Base-by-base conservation (phyloP, 2,113 vertebrate species). In the Dromaius novaehollandiae region DNA sequence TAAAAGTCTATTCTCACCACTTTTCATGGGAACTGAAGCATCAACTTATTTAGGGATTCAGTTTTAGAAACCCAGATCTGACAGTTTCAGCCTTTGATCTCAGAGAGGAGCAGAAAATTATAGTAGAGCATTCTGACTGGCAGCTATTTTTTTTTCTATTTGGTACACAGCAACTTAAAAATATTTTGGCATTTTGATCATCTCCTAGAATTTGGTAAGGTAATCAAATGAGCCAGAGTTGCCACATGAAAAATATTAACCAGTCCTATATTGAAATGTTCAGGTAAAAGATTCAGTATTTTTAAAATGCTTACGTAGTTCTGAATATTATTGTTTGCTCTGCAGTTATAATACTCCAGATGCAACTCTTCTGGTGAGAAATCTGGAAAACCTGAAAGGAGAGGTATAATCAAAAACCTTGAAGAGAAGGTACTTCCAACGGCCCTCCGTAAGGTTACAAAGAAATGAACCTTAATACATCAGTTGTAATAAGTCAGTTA, bases 301-400 rank as follows among this genome's bases (percentile, higher is more conserved):
- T 90, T 64, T 36, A 3, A 97, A 66, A 87, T 81, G 97, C 99
- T 98, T 97, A 99, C 99, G 74, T 99, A 99, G 82, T 96, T 95
- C 95, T 99, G 98, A 56, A 98, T 53, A 64, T 97, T 97, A 84
- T 98, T 99, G 53, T 98, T 98, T 34, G 97, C 97, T 97, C 97
- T 98, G 91, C 98, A 97, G 76, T 98, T 98, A 30, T 98, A 99
- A 95, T 99, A 99, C 86, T 99, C 99, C 93, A 99, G 93, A 53
- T 98, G 98, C 86, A 99, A 97, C 91, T 99, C 99, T 82, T 99
- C 99, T 88, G 99, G 99, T 0, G 99, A 99, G 81, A 99, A 96
- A 92, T 99, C 99, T 61, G 95, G 88, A 96, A 99, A 99, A 77
- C 99, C 99, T 99, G 93, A 40, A 96, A 90, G 26, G 51, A 97